Evolutionary conservation across 1,140 invertebrate genomes (phyloP).

Genomic region (Sesamia nonagrioides): DNA sequence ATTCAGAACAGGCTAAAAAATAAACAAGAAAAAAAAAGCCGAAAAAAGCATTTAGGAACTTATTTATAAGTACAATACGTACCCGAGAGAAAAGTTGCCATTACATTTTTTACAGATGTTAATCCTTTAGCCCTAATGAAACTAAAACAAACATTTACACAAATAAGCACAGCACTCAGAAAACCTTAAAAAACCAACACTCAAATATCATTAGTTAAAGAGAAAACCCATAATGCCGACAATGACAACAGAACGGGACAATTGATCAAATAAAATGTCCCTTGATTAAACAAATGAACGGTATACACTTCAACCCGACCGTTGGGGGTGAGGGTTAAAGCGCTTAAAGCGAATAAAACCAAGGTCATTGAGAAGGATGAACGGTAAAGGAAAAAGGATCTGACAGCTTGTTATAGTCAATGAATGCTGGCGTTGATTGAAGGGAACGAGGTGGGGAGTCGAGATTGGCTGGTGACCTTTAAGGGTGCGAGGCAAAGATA

Average conservation of each 20-base stretch:
- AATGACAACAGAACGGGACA: slow-evolving; percentile 3
- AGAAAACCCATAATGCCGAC: not conserved
- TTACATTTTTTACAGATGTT: not conserved
- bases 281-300: slow-evolving; percentile 48
- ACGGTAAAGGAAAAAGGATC: slow-evolving; percentile 17
- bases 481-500: not conserved
- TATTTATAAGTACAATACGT: too few relatives aligned
- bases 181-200: slow-evolving; percentile 16
- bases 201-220: slow-evolving; percentile 27
- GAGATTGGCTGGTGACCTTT: slow-evolving; percentile 10
- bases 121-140: not conserved
- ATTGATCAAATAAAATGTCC: slow-evolving; percentile 44
- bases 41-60: too few relatives aligned
- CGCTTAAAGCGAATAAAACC: slow-evolving; percentile 21
- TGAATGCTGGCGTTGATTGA: slow-evolving; percentile 13
- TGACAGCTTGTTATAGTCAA: slow-evolving; percentile 15
- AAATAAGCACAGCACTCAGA: not conserved
- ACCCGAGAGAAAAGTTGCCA: too few relatives aligned
- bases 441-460: slow-evolving; percentile 3
- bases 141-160: not conserved
- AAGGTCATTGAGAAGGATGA: slow-evolving; percentile 28
- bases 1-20: too few relatives aligned
- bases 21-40: too few relatives aligned
- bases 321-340: not conserved
- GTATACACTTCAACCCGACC: slow-evolving; percentile 9